These are phyloP conservation scores for Bombus pascuorum DNA, from an alignment of 1,140 invertebrate genomes.

Conservation along the genomic window DNA sequence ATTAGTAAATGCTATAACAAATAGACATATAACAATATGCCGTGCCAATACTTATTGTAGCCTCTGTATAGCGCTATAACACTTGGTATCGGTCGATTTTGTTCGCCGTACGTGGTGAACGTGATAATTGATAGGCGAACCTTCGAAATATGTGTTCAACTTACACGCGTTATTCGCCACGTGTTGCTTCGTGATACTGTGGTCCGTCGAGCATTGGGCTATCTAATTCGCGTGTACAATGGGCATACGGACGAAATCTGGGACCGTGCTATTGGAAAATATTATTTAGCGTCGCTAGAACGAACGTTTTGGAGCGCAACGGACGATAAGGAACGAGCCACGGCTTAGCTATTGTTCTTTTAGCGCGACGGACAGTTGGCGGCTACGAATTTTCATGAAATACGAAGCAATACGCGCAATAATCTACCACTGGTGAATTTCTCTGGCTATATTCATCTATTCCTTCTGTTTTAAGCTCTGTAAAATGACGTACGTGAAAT, in stretches of 20 bases:
- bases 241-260: neutral
- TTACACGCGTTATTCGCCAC: neutral
- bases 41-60: too few species aligned
- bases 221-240: neutral
- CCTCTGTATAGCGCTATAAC: neutral
- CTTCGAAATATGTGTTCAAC: neutral
- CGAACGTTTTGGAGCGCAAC: neutral
- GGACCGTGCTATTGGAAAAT: slow-evolving; percentile 21
- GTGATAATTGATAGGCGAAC: neutral
- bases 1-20: too few species aligned
- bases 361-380: neutral
- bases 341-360: slow-evolving; percentile 10
- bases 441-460: neutral
- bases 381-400: neutral
- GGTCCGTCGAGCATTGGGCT: neutral
- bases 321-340: neutral
- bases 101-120: neutral
- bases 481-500: neutral
- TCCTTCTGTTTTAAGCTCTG: neutral
- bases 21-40: too few species aligned
- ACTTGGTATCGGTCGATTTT: neutral
- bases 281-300: slow-evolving; percentile 24
- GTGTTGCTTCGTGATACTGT: neutral
- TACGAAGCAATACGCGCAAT: neutral
- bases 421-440: slow-evolving; percentile 9